Conservation (phyloP, 2,797 vertebrate species). For the Geotria australis region DNA sequence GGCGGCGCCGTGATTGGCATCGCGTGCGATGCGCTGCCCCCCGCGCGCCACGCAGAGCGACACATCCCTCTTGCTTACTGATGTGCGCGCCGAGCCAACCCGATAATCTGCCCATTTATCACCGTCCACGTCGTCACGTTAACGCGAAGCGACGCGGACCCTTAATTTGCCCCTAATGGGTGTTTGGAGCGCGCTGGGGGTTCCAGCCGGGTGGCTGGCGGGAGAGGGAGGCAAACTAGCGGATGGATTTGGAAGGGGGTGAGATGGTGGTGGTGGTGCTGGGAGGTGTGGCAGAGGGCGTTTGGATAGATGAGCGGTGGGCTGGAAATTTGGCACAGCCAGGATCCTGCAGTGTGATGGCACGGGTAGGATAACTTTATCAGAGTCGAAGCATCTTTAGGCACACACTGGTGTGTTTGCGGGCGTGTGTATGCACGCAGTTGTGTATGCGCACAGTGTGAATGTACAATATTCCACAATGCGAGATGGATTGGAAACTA, state of each 20-base stretch:
- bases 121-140: no score
- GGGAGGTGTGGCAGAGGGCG: background rate
- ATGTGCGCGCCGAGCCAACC: no score
- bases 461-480: background rate
- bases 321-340: background rate
- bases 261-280: background rate
- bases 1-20: no score
- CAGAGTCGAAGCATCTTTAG: background rate
- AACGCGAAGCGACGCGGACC: no score
- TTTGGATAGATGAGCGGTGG: background rate
- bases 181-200: background rate
- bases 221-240: background rate
- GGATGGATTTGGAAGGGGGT: background rate
- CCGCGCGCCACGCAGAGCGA: no score
- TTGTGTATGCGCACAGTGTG: background rate
- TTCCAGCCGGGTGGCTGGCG: background rate
- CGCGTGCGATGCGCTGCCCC: no score
- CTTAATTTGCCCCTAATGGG: no score
- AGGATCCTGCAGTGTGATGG: background rate
- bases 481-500: background rate
- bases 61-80: no score
- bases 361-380: background rate
- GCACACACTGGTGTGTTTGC: background rate
- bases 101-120: no score
- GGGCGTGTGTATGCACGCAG: background rate